phyloP scores from a whole-genome alignment of 2,888 invertebrate genomes.

The Bhutanitis thaidina region DNA sequence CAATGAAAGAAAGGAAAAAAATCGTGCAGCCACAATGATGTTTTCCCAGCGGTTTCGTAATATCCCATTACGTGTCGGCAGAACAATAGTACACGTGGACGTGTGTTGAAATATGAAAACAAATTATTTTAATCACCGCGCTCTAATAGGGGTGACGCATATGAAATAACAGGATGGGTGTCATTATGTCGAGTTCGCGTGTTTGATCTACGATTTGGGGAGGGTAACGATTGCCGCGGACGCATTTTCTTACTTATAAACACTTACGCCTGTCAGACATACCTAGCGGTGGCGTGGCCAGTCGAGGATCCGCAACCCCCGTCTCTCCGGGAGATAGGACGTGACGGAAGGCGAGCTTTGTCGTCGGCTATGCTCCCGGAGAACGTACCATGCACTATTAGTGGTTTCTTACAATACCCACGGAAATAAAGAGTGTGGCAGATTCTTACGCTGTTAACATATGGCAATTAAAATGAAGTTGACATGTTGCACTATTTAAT shows the following conservation, averaged over 20 bases:
- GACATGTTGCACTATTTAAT: no score
- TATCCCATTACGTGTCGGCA: conserved; percentile 17
- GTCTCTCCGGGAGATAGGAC: no score
- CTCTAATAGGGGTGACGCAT: conserved; percentile 41
- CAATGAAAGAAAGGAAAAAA: conserved; percentile 1
- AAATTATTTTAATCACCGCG: conserved; percentile 39
- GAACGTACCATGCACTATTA: no score
- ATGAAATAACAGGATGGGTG: conserved; percentile 52
- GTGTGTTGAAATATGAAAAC: conserved; percentile 40
- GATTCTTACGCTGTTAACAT: no score
- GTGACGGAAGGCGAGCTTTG: no score
- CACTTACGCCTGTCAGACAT: no score
- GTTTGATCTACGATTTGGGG: conserved; percentile 39
- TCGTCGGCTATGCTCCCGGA: no score
- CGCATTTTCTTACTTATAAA: neutral
- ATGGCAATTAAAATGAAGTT: no score
- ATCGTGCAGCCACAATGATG: conserved; percentile 11
- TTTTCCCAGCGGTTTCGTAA: conserved; percentile 15
- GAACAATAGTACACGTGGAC: conserved; percentile 54
- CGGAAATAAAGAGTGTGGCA: no score
- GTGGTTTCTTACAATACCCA: no score
- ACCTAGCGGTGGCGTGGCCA: no score
- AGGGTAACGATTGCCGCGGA: neutral
- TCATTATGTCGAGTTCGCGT: conserved; percentile 51
- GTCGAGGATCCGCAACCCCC: no score